Conservation (phyloP, 53 echinoderm and acorn worm genomes). For the Hippasteria phrygiana region DNA sequence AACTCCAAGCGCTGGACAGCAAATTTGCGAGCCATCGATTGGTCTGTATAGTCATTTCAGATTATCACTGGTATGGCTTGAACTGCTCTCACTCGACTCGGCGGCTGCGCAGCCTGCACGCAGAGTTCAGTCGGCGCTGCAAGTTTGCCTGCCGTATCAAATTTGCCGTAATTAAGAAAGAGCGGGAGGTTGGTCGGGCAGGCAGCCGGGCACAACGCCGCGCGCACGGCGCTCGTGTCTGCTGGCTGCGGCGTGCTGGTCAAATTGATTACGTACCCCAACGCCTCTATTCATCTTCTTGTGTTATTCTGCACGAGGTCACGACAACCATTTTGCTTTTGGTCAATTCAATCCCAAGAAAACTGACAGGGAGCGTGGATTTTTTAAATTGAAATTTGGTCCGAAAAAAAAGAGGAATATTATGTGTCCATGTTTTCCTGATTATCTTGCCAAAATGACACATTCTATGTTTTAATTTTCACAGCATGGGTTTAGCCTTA, state of each 20-base stretch:
- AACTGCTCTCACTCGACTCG: neutral
- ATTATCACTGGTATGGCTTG: constrained; percentile 35
- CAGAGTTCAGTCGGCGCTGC: neutral
- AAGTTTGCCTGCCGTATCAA: constrained; percentile 70
- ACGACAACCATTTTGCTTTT: constrained; percentile 2
- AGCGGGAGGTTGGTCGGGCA: constrained; percentile 41
- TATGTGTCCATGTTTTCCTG: too few relatives aligned
- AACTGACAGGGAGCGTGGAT: too few relatives aligned
- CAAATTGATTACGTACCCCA: constrained; percentile 55
- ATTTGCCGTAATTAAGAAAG: constrained; percentile 72
- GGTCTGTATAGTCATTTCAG: constrained; percentile 10
- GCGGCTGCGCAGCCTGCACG: neutral
- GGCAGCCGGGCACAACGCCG: neutral
- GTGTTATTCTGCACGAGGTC: constrained; percentile 23
- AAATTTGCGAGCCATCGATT: constrained; percentile 67
- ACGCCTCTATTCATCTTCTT: constrained; percentile 45
- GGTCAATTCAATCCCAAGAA: too few relatives aligned
- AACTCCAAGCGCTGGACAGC: constrained; percentile 5
- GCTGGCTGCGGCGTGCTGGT: neutral
- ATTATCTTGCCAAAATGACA: too few relatives aligned
- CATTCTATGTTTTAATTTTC: too few relatives aligned
- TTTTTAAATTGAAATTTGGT: too few relatives aligned
- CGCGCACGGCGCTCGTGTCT: neutral
- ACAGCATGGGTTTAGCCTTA: too few relatives aligned
- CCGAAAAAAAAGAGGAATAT: too few relatives aligned